These are phyloP conservation scores for Cydia amplana DNA, from an alignment of 1,140 invertebrate genomes.

Conservation along the genomic window DNA sequence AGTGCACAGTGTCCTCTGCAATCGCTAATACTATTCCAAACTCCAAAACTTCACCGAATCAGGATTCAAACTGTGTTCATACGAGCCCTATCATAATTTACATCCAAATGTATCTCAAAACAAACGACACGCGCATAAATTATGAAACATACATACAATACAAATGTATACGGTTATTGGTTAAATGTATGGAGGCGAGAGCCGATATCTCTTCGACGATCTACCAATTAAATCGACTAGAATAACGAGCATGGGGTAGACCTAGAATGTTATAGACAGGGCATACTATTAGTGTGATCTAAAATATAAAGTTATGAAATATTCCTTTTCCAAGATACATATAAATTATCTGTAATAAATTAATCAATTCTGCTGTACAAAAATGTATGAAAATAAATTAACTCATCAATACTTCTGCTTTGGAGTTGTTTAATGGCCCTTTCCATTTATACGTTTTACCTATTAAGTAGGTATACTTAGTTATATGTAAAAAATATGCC, in stretches of 20 bases:
- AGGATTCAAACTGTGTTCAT: background rate
- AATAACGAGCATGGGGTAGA: constrained; percentile 49
- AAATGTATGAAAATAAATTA: too few species aligned
- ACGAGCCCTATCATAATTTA: constrained; percentile 7
- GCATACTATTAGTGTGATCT: constrained; percentile 17
- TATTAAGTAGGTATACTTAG: too few species aligned
- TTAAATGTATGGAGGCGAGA: constrained; percentile 45
- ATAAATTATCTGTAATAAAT: too few species aligned
- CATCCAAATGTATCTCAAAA: constrained; percentile 24
- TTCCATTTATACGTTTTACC: too few species aligned
- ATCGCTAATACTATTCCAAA: background rate
- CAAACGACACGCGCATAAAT: constrained; percentile 26
- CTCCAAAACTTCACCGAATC: background rate
- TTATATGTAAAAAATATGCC: too few species aligned
- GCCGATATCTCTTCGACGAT: constrained; percentile 64
- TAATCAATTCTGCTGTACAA: too few species aligned
- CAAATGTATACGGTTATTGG: constrained; percentile 18
- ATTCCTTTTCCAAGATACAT: too few species aligned
- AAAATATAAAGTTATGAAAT: too few species aligned
- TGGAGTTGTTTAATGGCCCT: too few species aligned
- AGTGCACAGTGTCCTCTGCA: too few species aligned
- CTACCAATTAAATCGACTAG: constrained; percentile 70
- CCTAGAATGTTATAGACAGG: constrained; percentile 31
- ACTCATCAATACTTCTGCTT: too few species aligned
- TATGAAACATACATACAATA: constrained; percentile 29